Conservation (phyloP, 2,797 vertebrate species). For the Sarcophilus harrisii region DNA sequence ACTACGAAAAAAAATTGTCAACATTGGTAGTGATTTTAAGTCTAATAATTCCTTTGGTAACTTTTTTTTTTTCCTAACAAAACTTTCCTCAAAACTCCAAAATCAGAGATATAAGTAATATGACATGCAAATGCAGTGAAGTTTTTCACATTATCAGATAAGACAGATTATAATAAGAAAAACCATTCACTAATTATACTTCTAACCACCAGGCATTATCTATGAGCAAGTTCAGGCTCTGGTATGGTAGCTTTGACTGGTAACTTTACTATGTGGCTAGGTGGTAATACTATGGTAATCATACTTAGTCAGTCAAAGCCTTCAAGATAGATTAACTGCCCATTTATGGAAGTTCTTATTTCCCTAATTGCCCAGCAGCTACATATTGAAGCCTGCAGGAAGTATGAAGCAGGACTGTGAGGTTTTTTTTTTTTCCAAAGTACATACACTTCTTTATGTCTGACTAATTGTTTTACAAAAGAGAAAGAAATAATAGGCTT, state of each 20-base stretch:
- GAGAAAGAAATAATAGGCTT: not conserved
- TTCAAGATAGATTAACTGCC: not conserved
- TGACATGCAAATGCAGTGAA: not conserved
- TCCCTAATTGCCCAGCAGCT: not conserved
- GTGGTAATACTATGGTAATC: not conserved
- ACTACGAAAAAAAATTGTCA: not conserved
- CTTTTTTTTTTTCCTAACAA: not conserved
- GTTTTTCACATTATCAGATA: not conserved
- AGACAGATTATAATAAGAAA: not conserved
- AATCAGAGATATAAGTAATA: not conserved
- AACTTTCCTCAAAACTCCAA: not conserved
- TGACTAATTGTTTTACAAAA: not conserved
- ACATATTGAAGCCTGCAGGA: not conserved
- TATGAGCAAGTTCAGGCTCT: not conserved
- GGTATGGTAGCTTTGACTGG: not conserved
- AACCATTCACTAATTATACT: not conserved
- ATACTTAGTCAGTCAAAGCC: not conserved
- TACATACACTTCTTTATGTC: not conserved
- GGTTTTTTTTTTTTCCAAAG: not conserved
- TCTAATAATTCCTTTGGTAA: not conserved
- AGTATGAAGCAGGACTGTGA: not conserved
- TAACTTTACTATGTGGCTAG: not conserved
- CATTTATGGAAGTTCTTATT: not conserved
- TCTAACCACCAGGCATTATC: not conserved
- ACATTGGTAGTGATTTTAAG: not conserved